A percentile compares a stretch with the other conserved stretches of the same genome.
phyloP scores from a whole-genome alignment of 2,797 vertebrate genomes.

The Hydrocynus forskahlii region DNA sequence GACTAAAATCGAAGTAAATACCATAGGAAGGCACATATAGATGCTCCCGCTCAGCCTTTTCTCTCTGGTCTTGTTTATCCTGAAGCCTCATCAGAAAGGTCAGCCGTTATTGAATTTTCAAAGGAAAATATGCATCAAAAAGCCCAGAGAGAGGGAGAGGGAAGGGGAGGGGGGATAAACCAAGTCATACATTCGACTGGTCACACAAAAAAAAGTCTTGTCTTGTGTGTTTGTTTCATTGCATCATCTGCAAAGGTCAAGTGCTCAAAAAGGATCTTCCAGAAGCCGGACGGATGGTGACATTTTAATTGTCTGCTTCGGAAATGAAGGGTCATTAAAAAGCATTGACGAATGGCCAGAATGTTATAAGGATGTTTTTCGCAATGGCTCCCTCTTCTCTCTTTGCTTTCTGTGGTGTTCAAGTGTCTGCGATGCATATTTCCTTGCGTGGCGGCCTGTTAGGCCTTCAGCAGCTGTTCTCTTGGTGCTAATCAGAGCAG shows the following conservation, averaged over 20 bases:
- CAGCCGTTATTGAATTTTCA: constrained; percentile 58
- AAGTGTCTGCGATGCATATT: not conserved
- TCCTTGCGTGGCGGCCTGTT: constrained; percentile 10
- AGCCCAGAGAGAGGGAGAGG: constrained; percentile 19
- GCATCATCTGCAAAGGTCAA: constrained; percentile 56
- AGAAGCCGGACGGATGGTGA: constrained; percentile 31
- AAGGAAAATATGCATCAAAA: constrained; percentile 44
- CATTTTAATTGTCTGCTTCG: constrained; percentile 50
- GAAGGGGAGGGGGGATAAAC: constrained; percentile 5
- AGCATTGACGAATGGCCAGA: constrained; percentile 15
- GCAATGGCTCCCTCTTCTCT: not conserved
- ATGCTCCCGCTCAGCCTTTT: constrained; percentile 17
- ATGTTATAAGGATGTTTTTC: constrained; percentile 1
- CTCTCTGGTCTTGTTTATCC: constrained; percentile 56
- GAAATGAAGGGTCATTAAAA: constrained; percentile 43
- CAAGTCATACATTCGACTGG: constrained; percentile 6
- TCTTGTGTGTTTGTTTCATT: constrained; percentile 44
- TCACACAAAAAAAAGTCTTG: constrained; percentile 20
- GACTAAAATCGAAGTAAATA: too few relatives aligned
- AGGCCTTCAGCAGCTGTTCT: not conserved
- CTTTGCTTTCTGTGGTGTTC: not conserved
- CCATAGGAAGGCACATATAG: constrained; percentile 1
- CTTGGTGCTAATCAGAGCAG: constrained; percentile 49
- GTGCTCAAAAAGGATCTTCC: constrained; percentile 39
- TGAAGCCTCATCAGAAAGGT: constrained; percentile 67